These are phyloP conservation scores for Hippocampus guttulatus DNA, from an alignment of 2,113 vertebrate genomes.

Conservation along the genomic window DNA sequence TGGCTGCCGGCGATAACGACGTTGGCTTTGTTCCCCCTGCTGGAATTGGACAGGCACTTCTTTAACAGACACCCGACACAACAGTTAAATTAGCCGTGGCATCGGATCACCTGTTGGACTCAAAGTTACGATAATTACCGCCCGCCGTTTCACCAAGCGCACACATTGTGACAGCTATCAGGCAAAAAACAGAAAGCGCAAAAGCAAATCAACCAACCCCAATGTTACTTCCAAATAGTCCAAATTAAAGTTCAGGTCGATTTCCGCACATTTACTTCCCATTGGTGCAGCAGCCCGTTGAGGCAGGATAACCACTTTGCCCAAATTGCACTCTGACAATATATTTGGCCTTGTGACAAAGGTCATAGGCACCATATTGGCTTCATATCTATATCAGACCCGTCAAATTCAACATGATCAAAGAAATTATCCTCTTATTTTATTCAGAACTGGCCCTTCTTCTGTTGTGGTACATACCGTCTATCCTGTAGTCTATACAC, in stretches of 20 bases:
- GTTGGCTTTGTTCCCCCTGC: conserved; percentile 59
- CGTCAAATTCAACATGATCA: background rate
- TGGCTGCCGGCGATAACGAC: conserved; percentile 62
- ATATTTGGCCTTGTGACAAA: background rate
- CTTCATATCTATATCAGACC: background rate
- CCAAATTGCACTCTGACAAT: background rate
- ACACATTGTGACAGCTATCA: conserved; percentile 4
- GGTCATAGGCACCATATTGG: background rate
- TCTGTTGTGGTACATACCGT: too few relatives aligned
- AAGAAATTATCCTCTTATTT: background rate
- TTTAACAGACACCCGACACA: conserved; percentile 44
- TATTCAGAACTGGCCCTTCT: background rate
- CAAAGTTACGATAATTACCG: conserved; percentile 40
- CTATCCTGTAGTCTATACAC: too few relatives aligned
- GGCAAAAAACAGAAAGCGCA: background rate
- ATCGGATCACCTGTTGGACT: conserved; percentile 45
- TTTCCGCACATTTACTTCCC: background rate
- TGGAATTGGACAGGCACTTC: conserved; percentile 56
- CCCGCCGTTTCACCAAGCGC: conserved; percentile 25
- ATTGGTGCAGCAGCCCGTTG: background rate
- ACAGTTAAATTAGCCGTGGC: conserved; percentile 54
- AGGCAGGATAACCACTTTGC: background rate
- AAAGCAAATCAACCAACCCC: too few relatives aligned
- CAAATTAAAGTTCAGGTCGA: background rate
- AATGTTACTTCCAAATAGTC: background rate